These are phyloP conservation scores for Crenichthys baileyi DNA, from an alignment of 2,797 vertebrate species.

Conservation along the genomic window DNA sequence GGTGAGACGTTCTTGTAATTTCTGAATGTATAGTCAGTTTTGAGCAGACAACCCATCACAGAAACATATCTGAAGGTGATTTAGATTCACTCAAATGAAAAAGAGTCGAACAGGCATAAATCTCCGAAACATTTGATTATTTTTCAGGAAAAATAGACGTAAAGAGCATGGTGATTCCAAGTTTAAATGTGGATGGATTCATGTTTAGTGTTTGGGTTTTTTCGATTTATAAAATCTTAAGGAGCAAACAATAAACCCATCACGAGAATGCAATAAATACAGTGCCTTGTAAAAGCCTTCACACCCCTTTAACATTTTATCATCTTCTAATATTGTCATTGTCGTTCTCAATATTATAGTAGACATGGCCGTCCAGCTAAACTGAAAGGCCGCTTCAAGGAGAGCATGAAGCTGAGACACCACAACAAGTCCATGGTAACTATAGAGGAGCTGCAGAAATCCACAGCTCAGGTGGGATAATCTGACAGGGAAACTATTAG, in stretches of 20 bases:
- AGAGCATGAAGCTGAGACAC: neutral
- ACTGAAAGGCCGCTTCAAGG: neutral
- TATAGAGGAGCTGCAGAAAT: neutral
- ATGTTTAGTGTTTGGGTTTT: neutral
- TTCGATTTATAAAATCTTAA: neutral
- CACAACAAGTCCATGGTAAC: neutral
- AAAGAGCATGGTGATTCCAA: neutral
- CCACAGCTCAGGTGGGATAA: neutral
- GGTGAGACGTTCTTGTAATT: constrained; percentile 18
- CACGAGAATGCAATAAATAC: neutral
- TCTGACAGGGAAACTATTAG: neutral
- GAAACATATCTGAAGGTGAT: neutral
- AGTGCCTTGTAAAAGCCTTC: neutral
- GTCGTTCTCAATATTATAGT: too few species aligned
- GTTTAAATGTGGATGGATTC: neutral
- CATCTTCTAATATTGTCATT: too few species aligned
- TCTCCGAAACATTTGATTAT: neutral
- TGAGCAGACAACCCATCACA: constrained; percentile 1
- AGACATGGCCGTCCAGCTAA: neutral
- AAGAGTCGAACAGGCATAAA: neutral
- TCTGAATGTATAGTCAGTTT: constrained; percentile 5
- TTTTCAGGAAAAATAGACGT: neutral
- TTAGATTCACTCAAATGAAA: constrained; percentile 4
- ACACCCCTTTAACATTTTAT: neutral
- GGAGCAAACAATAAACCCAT: neutral